Evolutionary conservation across 1,140 invertebrate species (phyloP).

Genomic region (Euschistus heros): DNA sequence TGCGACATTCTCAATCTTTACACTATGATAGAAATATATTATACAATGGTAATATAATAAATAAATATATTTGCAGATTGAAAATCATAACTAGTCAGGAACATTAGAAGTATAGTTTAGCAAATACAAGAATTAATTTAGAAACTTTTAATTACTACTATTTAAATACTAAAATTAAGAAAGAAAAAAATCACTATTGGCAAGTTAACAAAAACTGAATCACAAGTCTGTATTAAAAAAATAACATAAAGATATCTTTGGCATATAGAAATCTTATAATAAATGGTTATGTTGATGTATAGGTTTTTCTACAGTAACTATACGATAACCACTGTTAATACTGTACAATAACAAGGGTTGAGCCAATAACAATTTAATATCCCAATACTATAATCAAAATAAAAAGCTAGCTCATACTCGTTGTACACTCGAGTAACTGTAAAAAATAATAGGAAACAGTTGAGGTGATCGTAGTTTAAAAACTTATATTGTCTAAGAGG

Average conservation of each 20-base stretch:
- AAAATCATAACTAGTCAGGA: not conserved
- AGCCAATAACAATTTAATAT: slow-evolving; percentile 3
- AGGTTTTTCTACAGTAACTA: not conserved
- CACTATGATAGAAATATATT: not conserved
- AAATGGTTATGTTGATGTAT: not conserved
- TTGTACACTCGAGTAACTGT: not conserved
- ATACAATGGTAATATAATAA: not conserved
- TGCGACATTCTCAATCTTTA: not conserved
- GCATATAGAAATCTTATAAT: slow-evolving; percentile 4
- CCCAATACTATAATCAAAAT: not conserved
- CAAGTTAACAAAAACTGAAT: slow-evolving; percentile 5
- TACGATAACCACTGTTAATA: slow-evolving; percentile 2
- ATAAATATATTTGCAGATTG: not conserved
- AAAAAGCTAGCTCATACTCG: not conserved
- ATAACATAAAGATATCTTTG: not conserved
- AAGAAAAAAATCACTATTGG: not conserved
- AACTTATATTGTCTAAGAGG: not conserved
- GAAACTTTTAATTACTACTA: not conserved
- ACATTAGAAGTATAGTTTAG: not conserved
- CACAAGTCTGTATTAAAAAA: not conserved
- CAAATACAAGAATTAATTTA: not conserved
- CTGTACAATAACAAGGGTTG: slow-evolving; percentile 15
- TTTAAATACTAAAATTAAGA: not conserved
- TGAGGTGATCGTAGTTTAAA: not conserved
- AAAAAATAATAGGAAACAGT: not conserved